These are phyloP conservation scores for Phalanger gymnotis DNA, from an alignment of 2,797 vertebrate species.

Conservation along the genomic window DNA sequence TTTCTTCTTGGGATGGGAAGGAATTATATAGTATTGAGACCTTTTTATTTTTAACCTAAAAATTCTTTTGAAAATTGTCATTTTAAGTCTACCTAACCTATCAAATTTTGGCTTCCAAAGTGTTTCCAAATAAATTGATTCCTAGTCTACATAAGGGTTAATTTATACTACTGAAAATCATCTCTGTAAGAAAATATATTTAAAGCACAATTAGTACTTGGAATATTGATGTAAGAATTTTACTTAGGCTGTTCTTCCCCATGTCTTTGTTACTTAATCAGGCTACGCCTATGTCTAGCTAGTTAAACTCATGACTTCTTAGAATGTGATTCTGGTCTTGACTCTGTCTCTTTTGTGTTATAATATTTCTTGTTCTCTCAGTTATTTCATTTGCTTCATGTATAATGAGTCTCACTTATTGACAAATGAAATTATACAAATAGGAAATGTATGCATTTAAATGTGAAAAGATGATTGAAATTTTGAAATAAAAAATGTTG, in stretches of 20 bases:
- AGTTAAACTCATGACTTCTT: not conserved
- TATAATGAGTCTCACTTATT: slow-evolving; percentile 11
- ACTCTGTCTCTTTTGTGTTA: not conserved
- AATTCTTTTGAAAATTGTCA: slow-evolving; percentile 39
- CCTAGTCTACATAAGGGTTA: slow-evolving; percentile 14
- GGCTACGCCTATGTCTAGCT: slow-evolving; percentile 15
- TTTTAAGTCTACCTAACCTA: slow-evolving; percentile 19
- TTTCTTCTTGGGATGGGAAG: not conserved
- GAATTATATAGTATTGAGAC: not conserved
- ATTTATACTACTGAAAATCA: slow-evolving; percentile 10
- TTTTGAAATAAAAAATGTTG: not conserved
- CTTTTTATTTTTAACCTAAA: not conserved
- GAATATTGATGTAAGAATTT: slow-evolving; percentile 24
- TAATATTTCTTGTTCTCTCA: not conserved
- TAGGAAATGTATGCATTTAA: slow-evolving; percentile 29
- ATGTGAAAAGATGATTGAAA: not conserved
- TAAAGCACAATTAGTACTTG: slow-evolving; percentile 54
- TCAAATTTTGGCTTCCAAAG: slow-evolving; percentile 33
- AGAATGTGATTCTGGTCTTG: not conserved
- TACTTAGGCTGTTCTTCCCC: slow-evolving; percentile 29
- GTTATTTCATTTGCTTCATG: not conserved
- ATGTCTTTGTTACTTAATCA: slow-evolving; percentile 40
- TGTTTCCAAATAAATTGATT: slow-evolving; percentile 48
- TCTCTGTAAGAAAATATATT: slow-evolving; percentile 50
- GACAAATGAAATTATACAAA: not conserved